Conservation (phyloP, 2,888 invertebrate genomes). For the Disparrhopalites patrizii region DNA sequence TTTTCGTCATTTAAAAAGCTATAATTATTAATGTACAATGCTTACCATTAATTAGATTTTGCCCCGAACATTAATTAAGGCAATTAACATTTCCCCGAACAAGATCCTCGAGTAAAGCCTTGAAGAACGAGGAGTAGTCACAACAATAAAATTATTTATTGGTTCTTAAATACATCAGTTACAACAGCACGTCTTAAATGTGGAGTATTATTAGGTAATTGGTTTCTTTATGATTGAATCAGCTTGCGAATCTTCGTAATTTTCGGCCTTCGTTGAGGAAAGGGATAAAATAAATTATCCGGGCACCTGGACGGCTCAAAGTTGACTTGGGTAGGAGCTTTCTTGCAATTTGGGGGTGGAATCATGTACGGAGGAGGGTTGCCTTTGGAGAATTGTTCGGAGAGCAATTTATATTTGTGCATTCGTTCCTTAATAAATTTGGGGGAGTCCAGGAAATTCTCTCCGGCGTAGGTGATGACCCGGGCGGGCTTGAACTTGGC, state of each 20-base stretch:
- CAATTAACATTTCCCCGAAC: no score
- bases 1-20: no score
- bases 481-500: not conserved
- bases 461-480: not conserved
- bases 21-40: no score
- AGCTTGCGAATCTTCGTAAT: slow-evolving; percentile 8
- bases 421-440: slow-evolving; percentile 6
- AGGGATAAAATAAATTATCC: not conserved
- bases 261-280: not conserved
- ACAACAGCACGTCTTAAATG: no score
- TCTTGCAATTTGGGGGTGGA: not conserved
- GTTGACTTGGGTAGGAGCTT: not conserved
- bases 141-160: no score
- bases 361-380: not conserved
- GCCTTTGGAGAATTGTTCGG: slow-evolving; percentile 3
- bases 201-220: no score
- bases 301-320: slow-evolving; percentile 14
- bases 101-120: no score
- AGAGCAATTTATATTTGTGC: not conserved
- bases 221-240: not conserved
- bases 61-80: no score
- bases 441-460: not conserved
- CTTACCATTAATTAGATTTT: no score
- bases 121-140: no score
- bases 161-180: no score